Evolutionary conservation across 1,140 invertebrate genomes (phyloP).

Genomic region (Drosophila micromelanica): DNA sequence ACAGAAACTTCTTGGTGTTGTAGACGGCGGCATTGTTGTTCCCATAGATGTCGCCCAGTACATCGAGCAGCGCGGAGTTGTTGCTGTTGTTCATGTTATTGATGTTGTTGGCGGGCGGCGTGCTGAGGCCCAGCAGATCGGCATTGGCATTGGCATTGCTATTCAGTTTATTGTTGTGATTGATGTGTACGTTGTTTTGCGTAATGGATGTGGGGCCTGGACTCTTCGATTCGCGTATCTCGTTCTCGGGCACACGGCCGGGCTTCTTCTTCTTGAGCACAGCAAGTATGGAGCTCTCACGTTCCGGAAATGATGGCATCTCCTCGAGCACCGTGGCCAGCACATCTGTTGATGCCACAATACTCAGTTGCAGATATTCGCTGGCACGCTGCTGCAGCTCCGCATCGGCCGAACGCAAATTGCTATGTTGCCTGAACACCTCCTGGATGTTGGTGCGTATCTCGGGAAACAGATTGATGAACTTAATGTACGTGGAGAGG

Average conservation of each 20-base stretch:
- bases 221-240: constrained; percentile 92
- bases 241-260: constrained; percentile 93
- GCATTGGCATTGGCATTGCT: constrained; percentile 86
- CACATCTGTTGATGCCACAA: constrained; percentile 98
- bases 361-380: constrained; percentile 98
- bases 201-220: constrained; percentile 87
- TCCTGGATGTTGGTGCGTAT: constrained; percentile 98
- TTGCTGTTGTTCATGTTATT: constrained; percentile 86
- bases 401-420: constrained; percentile 98
- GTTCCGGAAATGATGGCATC: constrained; percentile 99
- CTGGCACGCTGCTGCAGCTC: constrained; percentile 99
- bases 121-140: constrained; percentile 93
- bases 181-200: constrained; percentile 84
- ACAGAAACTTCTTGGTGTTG: constrained; percentile 96
- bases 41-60: constrained; percentile 94
- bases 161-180: constrained; percentile 85
- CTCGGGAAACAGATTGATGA: constrained; percentile 99
- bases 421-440: constrained; percentile 97
- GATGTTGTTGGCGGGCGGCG: constrained; percentile 90
- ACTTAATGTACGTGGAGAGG: constrained; percentile 99
- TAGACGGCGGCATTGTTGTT: constrained; percentile 88
- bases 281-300: constrained; percentile 98
- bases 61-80: constrained; percentile 90
- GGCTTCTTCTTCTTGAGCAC: constrained; percentile 99
- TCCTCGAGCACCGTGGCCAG: constrained; percentile 99